Conservation (phyloP, 2,113 vertebrate species). For the Ciconia boyciana region DNA sequence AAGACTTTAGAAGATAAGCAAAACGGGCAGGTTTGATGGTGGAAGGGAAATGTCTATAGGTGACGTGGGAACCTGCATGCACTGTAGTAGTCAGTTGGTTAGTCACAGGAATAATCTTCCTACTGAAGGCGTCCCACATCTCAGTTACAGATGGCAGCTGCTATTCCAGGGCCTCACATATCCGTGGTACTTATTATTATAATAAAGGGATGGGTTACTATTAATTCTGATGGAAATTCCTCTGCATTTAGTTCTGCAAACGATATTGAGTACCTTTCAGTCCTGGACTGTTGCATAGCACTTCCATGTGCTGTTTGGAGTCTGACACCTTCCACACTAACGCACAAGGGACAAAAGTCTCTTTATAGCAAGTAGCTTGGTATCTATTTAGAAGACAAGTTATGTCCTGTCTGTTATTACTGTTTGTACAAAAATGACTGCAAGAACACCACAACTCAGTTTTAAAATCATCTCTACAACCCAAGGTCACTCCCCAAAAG, state of each 20-base stretch:
- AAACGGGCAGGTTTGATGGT: neutral
- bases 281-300: neutral
- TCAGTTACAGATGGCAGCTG: neutral
- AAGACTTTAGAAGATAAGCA: neutral
- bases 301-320: neutral
- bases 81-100: neutral
- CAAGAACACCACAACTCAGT: neutral
- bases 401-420: neutral
- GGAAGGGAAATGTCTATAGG: neutral
- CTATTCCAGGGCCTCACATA: neutral
- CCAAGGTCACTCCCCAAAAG: neutral
- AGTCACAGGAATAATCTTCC: conserved; percentile 1
- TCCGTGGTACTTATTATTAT: neutral
- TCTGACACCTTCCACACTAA: neutral
- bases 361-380: neutral
- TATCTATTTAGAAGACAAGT: neutral
- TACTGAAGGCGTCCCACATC: neutral
- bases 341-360: neutral
- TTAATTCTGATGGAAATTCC: neutral
- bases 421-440: neutral
- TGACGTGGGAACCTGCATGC: neutral
- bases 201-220: neutral
- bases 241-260: neutral
- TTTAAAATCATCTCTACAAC: neutral
- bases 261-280: neutral